These are phyloP conservation scores for Dermochelys coriacea DNA, from an alignment of 2,797 vertebrate species.

Conservation along the genomic window DNA sequence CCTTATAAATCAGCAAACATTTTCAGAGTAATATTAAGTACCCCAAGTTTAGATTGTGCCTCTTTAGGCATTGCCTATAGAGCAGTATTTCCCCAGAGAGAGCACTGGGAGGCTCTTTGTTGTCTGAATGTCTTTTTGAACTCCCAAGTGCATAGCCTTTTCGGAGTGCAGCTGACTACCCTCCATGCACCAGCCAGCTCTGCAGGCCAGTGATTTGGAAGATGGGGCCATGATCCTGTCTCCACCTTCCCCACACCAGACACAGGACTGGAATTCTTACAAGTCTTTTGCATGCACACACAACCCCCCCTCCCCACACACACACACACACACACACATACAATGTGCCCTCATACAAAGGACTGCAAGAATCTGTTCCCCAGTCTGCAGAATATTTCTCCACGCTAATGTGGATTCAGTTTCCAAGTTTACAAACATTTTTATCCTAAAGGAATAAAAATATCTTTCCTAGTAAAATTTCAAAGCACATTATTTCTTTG, in stretches of 20 bases:
- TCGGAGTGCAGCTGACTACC: rapidly evolving
- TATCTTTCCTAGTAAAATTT: slow-evolving; percentile 36
- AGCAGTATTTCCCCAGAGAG: neutral
- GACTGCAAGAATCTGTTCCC: neutral
- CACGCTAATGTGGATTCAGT: neutral
- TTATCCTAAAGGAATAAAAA: slow-evolving; percentile 35
- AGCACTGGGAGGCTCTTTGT: neutral
- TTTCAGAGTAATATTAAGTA: slow-evolving; percentile 21
- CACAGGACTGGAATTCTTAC: neutral
- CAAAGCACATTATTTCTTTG: slow-evolving; percentile 46
- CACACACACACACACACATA: neutral
- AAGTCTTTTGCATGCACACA: neutral
- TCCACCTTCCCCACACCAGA: neutral
- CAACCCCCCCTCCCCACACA: neutral
- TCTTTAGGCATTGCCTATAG: neutral
- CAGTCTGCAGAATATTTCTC: neutral
- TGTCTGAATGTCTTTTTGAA: neutral
- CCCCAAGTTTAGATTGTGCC: rapidly evolving
- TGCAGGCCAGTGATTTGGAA: neutral
- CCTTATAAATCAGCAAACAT: neutral
- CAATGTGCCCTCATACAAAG: neutral
- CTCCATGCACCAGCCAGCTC: neutral
- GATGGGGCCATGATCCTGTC: neutral
- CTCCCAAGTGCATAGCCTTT: neutral
- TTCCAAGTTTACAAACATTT: slow-evolving; percentile 28